These are phyloP conservation scores for Microplitis mediator DNA, from an alignment of 1,140 invertebrate species.

Conservation along the genomic window DNA sequence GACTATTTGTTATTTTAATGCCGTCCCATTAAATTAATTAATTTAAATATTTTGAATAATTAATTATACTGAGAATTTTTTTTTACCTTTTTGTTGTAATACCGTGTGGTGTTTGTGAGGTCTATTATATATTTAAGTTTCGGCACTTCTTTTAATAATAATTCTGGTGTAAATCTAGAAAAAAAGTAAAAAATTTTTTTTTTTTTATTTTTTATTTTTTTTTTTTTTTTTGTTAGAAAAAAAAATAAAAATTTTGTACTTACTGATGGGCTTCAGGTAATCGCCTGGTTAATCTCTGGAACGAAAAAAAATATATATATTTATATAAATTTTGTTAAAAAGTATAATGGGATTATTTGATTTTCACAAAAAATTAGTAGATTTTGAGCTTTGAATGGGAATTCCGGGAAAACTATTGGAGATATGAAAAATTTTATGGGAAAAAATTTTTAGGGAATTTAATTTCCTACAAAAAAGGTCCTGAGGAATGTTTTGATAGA, in stretches of 20 bases:
- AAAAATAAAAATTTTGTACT: neutral
- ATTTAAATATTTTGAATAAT: too few species aligned
- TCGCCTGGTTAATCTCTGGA: neutral
- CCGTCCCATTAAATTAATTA: neutral
- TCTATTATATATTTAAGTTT: slow-evolving; percentile 71
- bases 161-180: slow-evolving; percentile 62
- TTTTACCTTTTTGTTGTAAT: slow-evolving; percentile 67
- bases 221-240: neutral
- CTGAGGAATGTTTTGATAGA: too few species aligned
- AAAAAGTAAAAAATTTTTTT: slow-evolving; percentile 22
- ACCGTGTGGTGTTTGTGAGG: slow-evolving; percentile 71
- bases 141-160: slow-evolving; percentile 61
- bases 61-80: neutral
- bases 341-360: too few species aligned
- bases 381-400: too few species aligned
- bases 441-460: too few species aligned
- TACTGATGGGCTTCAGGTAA: neutral
- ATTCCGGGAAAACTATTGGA: too few species aligned
- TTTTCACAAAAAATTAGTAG: too few species aligned
- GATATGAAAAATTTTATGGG: too few species aligned
- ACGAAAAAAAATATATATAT: slow-evolving; percentile 4
- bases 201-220: neutral
- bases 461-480: too few species aligned
- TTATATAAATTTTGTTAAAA: neutral
- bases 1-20: too few species aligned